Evolutionary conservation across 1,140 invertebrate species (phyloP).

Genomic region (Macrobrachium nipponense): DNA sequence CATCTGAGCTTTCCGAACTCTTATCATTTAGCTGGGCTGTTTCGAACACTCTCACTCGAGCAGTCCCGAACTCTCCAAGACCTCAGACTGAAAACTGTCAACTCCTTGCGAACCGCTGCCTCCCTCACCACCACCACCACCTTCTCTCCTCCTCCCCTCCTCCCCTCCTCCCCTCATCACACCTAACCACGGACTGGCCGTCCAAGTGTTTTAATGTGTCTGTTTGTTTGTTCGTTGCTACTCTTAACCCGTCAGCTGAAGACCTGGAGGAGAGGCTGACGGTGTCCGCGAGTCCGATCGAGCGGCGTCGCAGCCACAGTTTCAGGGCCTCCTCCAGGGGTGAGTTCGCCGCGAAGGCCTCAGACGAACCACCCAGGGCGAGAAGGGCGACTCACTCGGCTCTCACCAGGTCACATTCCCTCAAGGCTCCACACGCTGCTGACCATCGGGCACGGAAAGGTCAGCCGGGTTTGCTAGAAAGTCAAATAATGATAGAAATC

Average conservation of each 20-base stretch:
- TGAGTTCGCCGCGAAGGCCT: constrained; percentile 35
- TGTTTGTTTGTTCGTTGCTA: constrained; percentile 20
- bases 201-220: constrained; percentile 41
- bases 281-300: constrained; percentile 49
- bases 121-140: background rate
- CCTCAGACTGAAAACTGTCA: background rate
- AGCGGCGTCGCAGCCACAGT: constrained; percentile 45
- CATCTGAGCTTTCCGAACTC: too few species aligned
- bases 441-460: constrained; percentile 39
- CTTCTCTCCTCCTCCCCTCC: background rate
- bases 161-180: background rate
- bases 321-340: constrained; percentile 49
- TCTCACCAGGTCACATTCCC: constrained; percentile 49
- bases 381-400: constrained; percentile 40
- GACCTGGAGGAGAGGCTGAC: constrained; percentile 52
- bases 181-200: background rate
- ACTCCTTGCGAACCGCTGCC: background rate
- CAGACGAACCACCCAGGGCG: constrained; percentile 31
- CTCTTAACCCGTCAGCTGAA: constrained; percentile 43
- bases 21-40: too few species aligned
- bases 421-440: constrained; percentile 30
- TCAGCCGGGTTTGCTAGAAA: constrained; percentile 14
- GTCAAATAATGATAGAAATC: background rate
- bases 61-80: too few species aligned
- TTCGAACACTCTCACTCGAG: too few species aligned